Base-by-base conservation (phyloP, 2,113 vertebrate species). In the Fulica atra region DNA sequence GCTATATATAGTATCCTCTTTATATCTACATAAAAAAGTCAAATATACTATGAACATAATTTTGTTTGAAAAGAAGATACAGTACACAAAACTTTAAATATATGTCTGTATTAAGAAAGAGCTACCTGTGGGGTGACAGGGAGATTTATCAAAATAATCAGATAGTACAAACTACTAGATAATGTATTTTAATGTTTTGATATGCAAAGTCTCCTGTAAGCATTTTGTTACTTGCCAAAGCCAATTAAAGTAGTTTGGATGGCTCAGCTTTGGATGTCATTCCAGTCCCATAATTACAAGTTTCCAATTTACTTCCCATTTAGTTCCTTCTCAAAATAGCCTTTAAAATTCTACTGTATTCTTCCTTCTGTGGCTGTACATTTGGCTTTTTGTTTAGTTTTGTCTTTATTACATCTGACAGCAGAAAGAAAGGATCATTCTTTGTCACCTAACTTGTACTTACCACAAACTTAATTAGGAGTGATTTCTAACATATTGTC, bases 291-390 rank as follows among this genome's bases (percentile, higher is more conserved):
- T 23, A 86, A 92, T 25, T 81, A 31, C 31, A 66, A 11, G 38
- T 51, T 91, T 77, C 33, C 6, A 59, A 19, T 28, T 66, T 59
- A 66, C 10, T 63, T 8, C 73, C n/a, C 7, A 9, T 48, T 36
- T 24, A 40, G 57, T 46, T 80, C 23, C 31, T 81, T 63, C n/a
- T 66, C 40, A 59, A 68, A 92, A 89, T 70, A 44, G 1, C 2
- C 16, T 81, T 6, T 5, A 63, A 68, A 51, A 8, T 0, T 1
- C 28, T 48, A 31, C 11, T 0, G 1, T 80, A 24, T 40, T 86
- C 24, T 82, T 86, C 7, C 10, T 59, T 76, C 50, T 76, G 33
- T 72, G 38, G 16, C 14, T 51, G 8, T 23, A 56, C 71, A 56
- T 20, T 24, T 36, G 4, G 1, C 3, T 10, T 50, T 57, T 72